Conservation (phyloP, 2,888 invertebrate genomes). For the Orchestes rusci region DNA sequence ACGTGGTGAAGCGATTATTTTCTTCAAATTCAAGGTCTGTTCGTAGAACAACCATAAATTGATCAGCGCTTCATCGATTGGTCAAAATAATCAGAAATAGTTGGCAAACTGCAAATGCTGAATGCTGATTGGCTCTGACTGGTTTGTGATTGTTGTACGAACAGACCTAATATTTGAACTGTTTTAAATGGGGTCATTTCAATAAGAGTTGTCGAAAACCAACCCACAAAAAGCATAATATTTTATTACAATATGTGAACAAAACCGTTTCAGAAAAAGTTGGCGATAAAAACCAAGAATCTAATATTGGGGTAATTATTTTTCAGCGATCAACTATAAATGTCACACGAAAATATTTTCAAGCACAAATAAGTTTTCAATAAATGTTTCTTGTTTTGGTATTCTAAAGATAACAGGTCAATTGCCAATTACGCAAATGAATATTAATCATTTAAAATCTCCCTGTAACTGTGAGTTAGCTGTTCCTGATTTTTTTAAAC, state of each 20-base stretch:
- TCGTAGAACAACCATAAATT: too few species aligned
- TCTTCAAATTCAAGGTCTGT: too few species aligned
- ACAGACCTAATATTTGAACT: constrained; percentile 19
- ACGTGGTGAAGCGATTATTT: constrained; percentile 12
- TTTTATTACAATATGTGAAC: constrained; percentile 9
- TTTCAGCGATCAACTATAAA: constrained; percentile 7
- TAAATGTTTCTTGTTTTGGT: constrained; percentile 7
- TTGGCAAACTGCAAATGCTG: too few species aligned
- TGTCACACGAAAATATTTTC: constrained; percentile 8
- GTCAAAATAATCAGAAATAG: too few species aligned
- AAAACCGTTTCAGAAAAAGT: constrained; percentile 6
- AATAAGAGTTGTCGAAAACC: constrained; percentile 10
- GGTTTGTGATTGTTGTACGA: too few species aligned
- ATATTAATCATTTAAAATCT: constrained; percentile 9
- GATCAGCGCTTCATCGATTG: too few species aligned
- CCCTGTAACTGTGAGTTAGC: constrained; percentile 5
- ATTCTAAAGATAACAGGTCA: constrained; percentile 3
- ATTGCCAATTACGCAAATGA: background rate
- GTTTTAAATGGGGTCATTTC: constrained; percentile 15
- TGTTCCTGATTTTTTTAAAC: constrained; percentile 7
- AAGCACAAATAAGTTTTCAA: constrained; percentile 1
- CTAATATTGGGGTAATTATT: constrained; percentile 5
- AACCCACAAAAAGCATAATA: constrained; percentile 11
- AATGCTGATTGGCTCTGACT: too few species aligned
- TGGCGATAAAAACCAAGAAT: constrained; percentile 1